Evolutionary conservation across 1,140 invertebrate species (phyloP).

Genomic region (Vanessa tameamea): DNA sequence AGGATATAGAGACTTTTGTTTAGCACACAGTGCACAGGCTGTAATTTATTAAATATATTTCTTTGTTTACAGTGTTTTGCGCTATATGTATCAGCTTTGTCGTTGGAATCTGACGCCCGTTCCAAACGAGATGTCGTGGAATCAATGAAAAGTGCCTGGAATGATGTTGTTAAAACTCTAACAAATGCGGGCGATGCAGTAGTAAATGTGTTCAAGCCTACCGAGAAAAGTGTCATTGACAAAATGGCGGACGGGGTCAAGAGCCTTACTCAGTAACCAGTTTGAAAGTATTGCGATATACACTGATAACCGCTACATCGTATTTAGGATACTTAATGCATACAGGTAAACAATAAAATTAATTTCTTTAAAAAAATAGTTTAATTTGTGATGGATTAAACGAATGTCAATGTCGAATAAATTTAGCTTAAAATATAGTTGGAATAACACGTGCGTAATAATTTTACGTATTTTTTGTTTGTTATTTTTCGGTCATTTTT

Average conservation of each 20-base stretch:
- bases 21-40: too few relatives aligned
- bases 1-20: too few relatives aligned
- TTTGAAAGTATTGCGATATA: conserved; percentile 15
- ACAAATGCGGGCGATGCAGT: conserved; percentile 66
- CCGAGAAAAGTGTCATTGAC: conserved; percentile 64
- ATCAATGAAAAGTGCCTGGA: conserved; percentile 68
- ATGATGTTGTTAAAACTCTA: conserved; percentile 63
- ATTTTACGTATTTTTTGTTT: too few relatives aligned
- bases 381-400: too few relatives aligned
- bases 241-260: conserved; percentile 67
- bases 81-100: conserved; percentile 41
- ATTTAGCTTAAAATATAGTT: neutral
- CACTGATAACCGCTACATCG: neutral
- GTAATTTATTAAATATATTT: neutral
- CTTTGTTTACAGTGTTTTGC: conserved; percentile 48
- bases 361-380: neutral
- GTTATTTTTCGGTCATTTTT: too few relatives aligned
- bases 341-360: neutral
- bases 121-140: conserved; percentile 68
- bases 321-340: conserved; percentile 2
- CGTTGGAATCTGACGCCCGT: conserved; percentile 36
- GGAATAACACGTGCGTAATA: too few relatives aligned
- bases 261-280: conserved; percentile 49
- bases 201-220: conserved; percentile 68
- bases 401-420: neutral